Evolutionary conservation across 2,888 invertebrate genomes (phyloP).

Genomic region (Oeneis ivallda): DNA sequence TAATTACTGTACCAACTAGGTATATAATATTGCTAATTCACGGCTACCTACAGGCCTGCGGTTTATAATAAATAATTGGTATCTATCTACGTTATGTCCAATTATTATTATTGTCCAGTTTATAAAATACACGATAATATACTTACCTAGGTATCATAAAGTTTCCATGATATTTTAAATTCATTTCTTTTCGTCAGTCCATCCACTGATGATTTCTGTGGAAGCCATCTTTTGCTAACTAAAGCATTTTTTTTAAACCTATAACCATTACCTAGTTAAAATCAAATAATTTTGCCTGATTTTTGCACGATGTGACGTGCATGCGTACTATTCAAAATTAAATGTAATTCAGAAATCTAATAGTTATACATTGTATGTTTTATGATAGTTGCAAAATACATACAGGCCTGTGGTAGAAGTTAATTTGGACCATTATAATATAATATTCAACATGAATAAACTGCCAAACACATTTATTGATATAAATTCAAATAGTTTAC

Average conservation of each 20-base stretch:
- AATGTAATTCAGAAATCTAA: constrained; percentile 4
- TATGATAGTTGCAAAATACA: not conserved
- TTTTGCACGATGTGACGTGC: not conserved
- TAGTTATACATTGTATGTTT: constrained; percentile 5
- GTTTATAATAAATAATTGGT: constrained; percentile 5
- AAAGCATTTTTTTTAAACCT: too few species aligned
- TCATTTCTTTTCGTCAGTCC: not conserved
- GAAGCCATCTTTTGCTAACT: too few species aligned
- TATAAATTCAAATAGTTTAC: constrained; percentile 15
- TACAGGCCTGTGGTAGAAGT: constrained; percentile 8
- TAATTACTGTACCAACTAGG: not conserved
- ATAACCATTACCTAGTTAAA: not conserved
- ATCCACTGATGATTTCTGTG: too few species aligned
- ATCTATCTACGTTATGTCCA: not conserved
- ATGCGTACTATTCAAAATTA: not conserved
- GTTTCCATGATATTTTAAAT: not conserved
- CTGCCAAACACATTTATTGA: constrained; percentile 2
- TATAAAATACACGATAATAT: not conserved
- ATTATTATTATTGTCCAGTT: not conserved
- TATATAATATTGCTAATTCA: constrained; percentile 16
- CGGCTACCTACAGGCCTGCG: not conserved
- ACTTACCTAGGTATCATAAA: not conserved
- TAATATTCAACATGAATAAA: constrained; percentile 12
- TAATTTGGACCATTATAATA: constrained; percentile 17
- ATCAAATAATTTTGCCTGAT: not conserved